These are phyloP conservation scores for Cheirogaleus medius DNA, from an alignment of 2,113 vertebrate species.

Conservation along the genomic window DNA sequence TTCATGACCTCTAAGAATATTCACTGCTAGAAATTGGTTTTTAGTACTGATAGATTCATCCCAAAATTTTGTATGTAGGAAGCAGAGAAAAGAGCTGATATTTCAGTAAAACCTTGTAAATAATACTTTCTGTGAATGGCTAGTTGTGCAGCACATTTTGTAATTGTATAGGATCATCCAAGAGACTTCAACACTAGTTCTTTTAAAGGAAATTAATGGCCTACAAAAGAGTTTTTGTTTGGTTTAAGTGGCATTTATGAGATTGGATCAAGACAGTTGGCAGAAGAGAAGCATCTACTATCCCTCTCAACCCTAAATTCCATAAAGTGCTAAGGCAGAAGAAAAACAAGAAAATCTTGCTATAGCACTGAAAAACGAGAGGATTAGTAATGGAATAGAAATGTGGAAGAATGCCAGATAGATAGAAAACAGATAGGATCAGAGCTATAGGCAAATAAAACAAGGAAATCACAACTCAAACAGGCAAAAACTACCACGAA, in stretches of 20 bases:
- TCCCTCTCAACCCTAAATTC: neutral
- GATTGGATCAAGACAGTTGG: neutral
- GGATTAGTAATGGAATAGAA: neutral
- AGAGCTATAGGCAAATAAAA: neutral
- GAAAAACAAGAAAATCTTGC: neutral
- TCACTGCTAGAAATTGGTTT: neutral
- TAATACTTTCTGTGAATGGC: neutral
- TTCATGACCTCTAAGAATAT: slow-evolving; percentile 1
- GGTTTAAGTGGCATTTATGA: neutral
- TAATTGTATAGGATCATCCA: neutral
- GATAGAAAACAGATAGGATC: neutral
- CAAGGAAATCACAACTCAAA: neutral
- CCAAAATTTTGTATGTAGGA: neutral
- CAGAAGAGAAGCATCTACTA: neutral
- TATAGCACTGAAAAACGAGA: neutral
- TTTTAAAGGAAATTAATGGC: neutral
- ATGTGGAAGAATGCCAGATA: neutral
- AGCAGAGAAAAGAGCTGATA: neutral
- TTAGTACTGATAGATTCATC: neutral
- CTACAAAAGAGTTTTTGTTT: neutral
- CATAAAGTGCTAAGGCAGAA: neutral
- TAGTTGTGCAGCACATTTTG: neutral
- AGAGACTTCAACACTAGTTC: neutral
- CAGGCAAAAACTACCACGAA: neutral
- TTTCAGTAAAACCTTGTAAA: neutral